A percentile compares a stretch with the other conserved stretches of the same genome.
These are phyloP conservation scores for Eudyptes chrysolophus DNA, from an alignment of 2,113 vertebrate species.

Conservation along the genomic window DNA sequence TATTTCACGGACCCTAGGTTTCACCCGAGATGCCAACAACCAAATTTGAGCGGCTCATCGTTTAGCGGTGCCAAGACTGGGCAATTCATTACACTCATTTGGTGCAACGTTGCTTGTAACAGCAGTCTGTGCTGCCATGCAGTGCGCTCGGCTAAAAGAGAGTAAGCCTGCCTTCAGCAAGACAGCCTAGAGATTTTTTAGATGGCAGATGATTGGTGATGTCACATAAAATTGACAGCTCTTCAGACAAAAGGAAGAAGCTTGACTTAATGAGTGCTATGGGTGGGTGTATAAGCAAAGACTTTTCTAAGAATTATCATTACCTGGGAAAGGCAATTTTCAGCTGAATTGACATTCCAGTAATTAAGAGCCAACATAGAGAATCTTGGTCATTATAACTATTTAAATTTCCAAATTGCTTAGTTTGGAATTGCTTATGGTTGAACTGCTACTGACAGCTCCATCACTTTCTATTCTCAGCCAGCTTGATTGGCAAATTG, in stretches of 20 bases:
- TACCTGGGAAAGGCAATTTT: conserved; percentile 63
- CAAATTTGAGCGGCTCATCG: rapidly evolving
- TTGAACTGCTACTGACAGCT: conserved; percentile 58
- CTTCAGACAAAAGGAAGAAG: conserved; percentile 51
- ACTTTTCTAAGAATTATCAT: conserved; percentile 51
- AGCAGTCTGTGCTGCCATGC: background rate
- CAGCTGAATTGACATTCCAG: conserved; percentile 59
- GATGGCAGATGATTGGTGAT: conserved; percentile 58
- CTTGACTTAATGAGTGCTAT: conserved; percentile 62
- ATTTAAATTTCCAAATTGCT: conserved; percentile 65
- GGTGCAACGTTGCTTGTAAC: background rate
- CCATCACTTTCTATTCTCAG: conserved; percentile 57
- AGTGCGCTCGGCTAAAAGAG: background rate
- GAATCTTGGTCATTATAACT: conserved; percentile 63
- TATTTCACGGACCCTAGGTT: background rate
- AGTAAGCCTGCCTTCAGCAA: conserved; percentile 3
- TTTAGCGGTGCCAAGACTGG: background rate
- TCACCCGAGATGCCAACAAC: background rate
- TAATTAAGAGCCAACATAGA: conserved; percentile 60
- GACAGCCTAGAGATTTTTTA: background rate
- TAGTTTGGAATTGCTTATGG: conserved; percentile 62
- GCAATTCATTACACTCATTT: background rate
- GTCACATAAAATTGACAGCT: conserved; percentile 59
- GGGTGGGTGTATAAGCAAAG: conserved; percentile 63
- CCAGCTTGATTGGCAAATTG: conserved; percentile 43